Percentiles rank a stretch among this genome's conserved stretches.
These are phyloP conservation scores for Jordanella pulchra DNA, from an alignment of 2,797 vertebrate species.

Conservation along the genomic window DNA sequence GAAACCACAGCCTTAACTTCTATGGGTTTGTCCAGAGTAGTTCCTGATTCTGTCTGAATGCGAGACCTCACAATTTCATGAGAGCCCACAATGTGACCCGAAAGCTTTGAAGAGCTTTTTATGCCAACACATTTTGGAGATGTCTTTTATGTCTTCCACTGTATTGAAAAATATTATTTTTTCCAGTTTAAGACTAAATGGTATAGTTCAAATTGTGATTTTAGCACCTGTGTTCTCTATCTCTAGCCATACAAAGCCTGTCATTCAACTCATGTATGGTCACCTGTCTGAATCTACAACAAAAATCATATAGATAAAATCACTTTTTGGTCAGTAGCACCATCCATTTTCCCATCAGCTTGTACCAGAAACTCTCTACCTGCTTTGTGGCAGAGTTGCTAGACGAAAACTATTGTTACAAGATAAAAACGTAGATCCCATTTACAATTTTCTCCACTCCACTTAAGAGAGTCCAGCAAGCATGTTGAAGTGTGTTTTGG, in stretches of 20 bases:
- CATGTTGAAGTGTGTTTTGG: not conserved
- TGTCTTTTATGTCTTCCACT: not conserved
- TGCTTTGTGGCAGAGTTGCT: not conserved
- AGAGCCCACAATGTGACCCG: not conserved
- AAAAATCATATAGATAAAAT: not conserved
- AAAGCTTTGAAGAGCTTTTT: not conserved
- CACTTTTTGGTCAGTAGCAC: not conserved
- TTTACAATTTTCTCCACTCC: not conserved
- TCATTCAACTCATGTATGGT: not conserved
- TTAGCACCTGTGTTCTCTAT: not conserved
- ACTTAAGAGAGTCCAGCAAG: not conserved
- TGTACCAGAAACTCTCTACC: not conserved
- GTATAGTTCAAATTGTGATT: not conserved
- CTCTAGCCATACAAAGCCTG: no score
- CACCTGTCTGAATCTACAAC: not conserved
- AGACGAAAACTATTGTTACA: not conserved
- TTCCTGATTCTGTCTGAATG: not conserved
- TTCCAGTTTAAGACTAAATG: not conserved
- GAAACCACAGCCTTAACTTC: not conserved
- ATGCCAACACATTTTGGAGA: not conserved
- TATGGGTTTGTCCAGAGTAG: not conserved
- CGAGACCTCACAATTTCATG: not conserved
- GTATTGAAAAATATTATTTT: no score
- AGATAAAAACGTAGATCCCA: no score
- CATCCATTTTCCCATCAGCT: not conserved